Evolutionary conservation across 2,113 vertebrate species (phyloP), one percentile per base, ranked within the genome.

Genomic region (Labeo catla): DNA sequence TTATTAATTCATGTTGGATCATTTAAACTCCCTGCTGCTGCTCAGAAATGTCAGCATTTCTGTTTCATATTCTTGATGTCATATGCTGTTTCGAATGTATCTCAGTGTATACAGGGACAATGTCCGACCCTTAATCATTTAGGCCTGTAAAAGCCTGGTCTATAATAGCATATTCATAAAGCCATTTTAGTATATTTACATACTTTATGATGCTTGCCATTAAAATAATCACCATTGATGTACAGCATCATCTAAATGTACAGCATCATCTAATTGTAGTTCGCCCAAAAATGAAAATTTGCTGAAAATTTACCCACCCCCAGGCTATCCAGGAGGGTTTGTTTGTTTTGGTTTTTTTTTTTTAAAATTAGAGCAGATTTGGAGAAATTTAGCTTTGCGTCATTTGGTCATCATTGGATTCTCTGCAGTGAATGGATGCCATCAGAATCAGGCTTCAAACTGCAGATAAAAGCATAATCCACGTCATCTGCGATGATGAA

Each of bases 161-260:
- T 28, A 28, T 28, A 28, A 28, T 28, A 28, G 28, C 28, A 28
- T 28, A 28, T 28, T 28, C 28, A 28, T 28, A 28, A 28, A 28
- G n/a, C n/a, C 45, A 76, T 50, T 49, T 76, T 8, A 76, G 23
- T 76, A 6, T 49, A 28, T 76, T 76, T 76, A 49, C 72, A 23
- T 28, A 49, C 21, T 76, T 49, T 49, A 49, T 50, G 45, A 23
- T 74, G n/a, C 21, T 76, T 76, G 72, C 72, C 72, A 49, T 74
- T 74, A 23, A 74, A 73, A 73, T 73, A 47, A n/a, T 47, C 10
- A 72, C 45, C 4, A 21, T 72, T 72, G 10, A 47, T 36, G 2
- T 47, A 43, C 43, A 49, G 72, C 45, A 43, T 74, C 43, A 73
- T 45, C 21, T 47, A 47, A 9, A 12, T 73, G 0, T 73, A 73